Evolutionary conservation across 2,113 vertebrate genomes (phyloP), one percentile per base, ranked within the genome.

Genomic region (Tachycineta bicolor): DNA sequence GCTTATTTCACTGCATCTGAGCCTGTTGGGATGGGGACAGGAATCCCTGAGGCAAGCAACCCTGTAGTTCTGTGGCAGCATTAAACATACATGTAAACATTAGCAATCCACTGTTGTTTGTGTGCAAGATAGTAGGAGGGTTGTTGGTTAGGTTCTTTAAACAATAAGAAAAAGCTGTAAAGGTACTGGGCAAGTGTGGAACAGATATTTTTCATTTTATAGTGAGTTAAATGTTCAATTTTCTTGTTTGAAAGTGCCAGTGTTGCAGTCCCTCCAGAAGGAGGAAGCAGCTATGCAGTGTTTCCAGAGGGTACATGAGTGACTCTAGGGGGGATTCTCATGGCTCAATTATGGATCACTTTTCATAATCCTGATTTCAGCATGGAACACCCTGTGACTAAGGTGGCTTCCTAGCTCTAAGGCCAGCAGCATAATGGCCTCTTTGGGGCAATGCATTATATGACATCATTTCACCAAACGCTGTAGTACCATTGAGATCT

Each of bases 331-430:
- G 23, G 52, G 24, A 25, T 43, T 75, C 65, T 82, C 39, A 34
- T n/a, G 58, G 74, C n/a, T 86, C 0, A 0, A 13, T 86, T 79
- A 41, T 0, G 0, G 63, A 64, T 78, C 31, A 29, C 33, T 87
- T 77, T 65, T 56, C 26, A 2, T 78, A 56, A 82, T 60, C 41
- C 64, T 56, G 44, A 56, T 75, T 87, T 90, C 80, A 67, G 44
- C 56, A 39, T 67, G 41, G 73, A 80, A 31, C 50, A 74, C 56
- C 56, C 44, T 82, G 28, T 84, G 74, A 39, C 39, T 89, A 20
- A 83, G 19, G 20, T 39, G 53, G 49, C 80, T 84, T 89, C 83
- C 69, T 50, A 28, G 34, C 77, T 62, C 76, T 64, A 49, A 86
- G 68, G 62, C 83, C 59, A 74, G 55, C 50, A 79, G 41, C 17